Conservation (phyloP, 2,888 invertebrate species). For the Cryptocephalus primarius region DNA sequence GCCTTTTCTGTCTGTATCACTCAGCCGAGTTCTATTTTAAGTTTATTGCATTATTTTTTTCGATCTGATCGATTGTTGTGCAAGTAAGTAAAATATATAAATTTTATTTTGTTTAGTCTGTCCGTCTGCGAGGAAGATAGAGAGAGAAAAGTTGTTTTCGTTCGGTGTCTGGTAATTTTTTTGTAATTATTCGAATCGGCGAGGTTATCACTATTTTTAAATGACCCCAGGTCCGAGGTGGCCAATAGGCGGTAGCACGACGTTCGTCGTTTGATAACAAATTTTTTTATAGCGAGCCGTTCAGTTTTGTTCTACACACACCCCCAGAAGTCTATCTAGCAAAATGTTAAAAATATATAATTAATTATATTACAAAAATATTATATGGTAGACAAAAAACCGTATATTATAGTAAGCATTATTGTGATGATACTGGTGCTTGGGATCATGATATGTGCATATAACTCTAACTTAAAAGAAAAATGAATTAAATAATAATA, state of each 20-base stretch:
- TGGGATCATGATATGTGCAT: constrained; percentile 33
- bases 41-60: background rate
- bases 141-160: too few relatives aligned
- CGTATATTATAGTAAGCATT: constrained; percentile 32
- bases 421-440: constrained; percentile 36
- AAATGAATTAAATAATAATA: background rate
- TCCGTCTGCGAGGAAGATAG: background rate
- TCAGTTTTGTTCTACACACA: background rate
- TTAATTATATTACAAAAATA: constrained; percentile 31
- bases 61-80: background rate
- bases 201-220: too few relatives aligned
- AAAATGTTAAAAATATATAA: constrained; percentile 27
- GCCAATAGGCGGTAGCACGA: too few relatives aligned
- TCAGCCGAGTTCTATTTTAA: background rate
- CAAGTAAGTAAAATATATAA: too few relatives aligned
- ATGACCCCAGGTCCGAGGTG: too few relatives aligned
- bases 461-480: constrained; percentile 9
- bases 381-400: constrained; percentile 33
- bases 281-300: too few relatives aligned
- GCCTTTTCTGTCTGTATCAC: too few relatives aligned
- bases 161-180: too few relatives aligned
- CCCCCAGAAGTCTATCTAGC: constrained; percentile 23
- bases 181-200: too few relatives aligned
- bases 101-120: constrained; percentile 6
- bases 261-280: too few relatives aligned